phyloP scores from a whole-genome alignment of 2,888 invertebrate genomes.

The Ornithoptera priamus region DNA sequence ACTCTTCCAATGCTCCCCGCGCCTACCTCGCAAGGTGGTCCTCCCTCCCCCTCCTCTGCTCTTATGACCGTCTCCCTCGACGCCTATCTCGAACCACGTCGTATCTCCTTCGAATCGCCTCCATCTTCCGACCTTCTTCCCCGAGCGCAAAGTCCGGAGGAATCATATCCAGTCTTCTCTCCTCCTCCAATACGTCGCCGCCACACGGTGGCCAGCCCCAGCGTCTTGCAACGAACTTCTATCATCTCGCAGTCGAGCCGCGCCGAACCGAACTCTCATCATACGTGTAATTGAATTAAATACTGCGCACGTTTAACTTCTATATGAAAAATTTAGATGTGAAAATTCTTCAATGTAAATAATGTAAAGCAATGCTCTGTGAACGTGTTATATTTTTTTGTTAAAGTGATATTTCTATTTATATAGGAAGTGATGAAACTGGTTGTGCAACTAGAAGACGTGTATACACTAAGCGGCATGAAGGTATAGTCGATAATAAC shows the following conservation, averaged over 20 bases:
- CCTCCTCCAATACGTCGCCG: slow-evolving; percentile 88
- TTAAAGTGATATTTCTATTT: slow-evolving; percentile 50
- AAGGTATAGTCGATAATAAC: slow-evolving; percentile 57
- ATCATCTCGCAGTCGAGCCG: slow-evolving; percentile 88
- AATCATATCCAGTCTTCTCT: slow-evolving; percentile 91
- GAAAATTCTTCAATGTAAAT: slow-evolving; percentile 51
- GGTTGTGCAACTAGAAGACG: slow-evolving; percentile 49
- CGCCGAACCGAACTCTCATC: slow-evolving; percentile 88
- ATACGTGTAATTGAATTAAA: slow-evolving; percentile 88
- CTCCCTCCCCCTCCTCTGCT: slow-evolving; percentile 91
- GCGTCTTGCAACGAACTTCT: slow-evolving; percentile 84
- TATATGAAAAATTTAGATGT: slow-evolving; percentile 38
- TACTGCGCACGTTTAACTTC: slow-evolving; percentile 73
- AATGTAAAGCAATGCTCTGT: slow-evolving; percentile 63
- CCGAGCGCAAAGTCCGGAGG: slow-evolving; percentile 86
- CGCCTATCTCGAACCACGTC: slow-evolving; percentile 90
- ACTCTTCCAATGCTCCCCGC: slow-evolving; percentile 69
- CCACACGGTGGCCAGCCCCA: slow-evolving; percentile 76
- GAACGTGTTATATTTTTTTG: slow-evolving; percentile 32
- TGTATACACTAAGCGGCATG: slow-evolving; percentile 62
- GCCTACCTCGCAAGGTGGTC: slow-evolving; percentile 57
- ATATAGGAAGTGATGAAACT: slow-evolving; percentile 59
- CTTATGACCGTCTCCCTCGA: slow-evolving; percentile 91
- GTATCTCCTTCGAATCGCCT: slow-evolving; percentile 90
- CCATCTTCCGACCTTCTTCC: slow-evolving; percentile 86